Evolutionary conservation across 2,888 invertebrate genomes (phyloP).

Genomic region (Coecobrya sp.): DNA sequence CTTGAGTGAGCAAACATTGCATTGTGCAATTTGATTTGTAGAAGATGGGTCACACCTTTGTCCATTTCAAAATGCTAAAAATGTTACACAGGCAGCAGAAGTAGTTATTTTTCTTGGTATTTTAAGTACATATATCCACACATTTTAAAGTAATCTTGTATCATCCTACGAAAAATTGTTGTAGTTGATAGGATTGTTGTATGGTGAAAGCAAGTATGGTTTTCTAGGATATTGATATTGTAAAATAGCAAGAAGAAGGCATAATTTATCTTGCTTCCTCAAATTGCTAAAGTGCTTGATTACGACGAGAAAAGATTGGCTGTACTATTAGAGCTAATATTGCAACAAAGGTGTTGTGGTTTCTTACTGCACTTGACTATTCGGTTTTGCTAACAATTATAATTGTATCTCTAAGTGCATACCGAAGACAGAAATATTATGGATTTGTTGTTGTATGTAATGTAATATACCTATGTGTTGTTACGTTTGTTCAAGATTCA

Average conservation of each 20-base stretch:
- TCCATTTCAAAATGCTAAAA: neutral
- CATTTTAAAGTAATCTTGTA: neutral
- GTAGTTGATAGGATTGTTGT: neutral
- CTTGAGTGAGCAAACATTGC: neutral
- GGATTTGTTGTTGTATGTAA: constrained; percentile 5
- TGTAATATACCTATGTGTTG: constrained; percentile 44
- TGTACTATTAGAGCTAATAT: neutral
- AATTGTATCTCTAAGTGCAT: neutral
- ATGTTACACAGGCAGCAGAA: neutral
- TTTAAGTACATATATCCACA: neutral
- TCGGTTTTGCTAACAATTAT: constrained; percentile 5
- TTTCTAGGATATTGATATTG: neutral
- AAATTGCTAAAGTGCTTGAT: neutral
- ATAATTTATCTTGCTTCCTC: neutral
- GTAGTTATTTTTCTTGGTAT: constrained; percentile 12
- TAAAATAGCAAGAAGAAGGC: neutral
- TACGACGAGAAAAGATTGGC: neutral
- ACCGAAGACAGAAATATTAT: neutral
- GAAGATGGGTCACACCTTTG: neutral
- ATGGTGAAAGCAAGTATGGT: neutral
- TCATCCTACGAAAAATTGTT: neutral
- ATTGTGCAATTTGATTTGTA: neutral
- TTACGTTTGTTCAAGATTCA: constrained; percentile 71
- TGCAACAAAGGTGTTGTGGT: neutral
- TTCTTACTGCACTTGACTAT: constrained; percentile 1